Evolutionary conservation across 2,888 invertebrate genomes (phyloP), one percentile per base, ranked within the genome.

Genomic region (Heteropelma amictum): DNA sequence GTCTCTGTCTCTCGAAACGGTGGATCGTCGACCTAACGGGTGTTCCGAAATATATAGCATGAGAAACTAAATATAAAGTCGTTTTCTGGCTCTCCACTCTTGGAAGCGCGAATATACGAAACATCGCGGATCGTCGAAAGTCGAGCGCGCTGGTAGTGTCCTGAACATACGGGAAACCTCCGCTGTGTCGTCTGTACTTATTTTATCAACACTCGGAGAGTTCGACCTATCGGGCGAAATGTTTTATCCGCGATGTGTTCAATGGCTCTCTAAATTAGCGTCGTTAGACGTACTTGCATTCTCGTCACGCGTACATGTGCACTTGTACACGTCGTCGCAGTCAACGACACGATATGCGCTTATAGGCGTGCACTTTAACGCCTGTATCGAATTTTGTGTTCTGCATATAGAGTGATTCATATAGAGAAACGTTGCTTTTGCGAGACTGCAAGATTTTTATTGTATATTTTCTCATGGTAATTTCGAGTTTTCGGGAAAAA

Each of bases 21-120:
- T 75, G 74, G 74, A 75, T 75, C 74, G 74, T 75, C 74, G 74
- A 75, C 74, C 74, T 75, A 75, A 70, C 74, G 74, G 74, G 74
- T 75, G 74, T 65, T 45, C 70, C 70, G 49, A 75, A 75, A 75
- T 75, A 75, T 75, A 75, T 56, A 70, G 61, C 35, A 64, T 45
- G 45, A 65, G 70, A 61, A 65, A 47, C 74, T 75, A 75, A 75
- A 75, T 75, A 75, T 75, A 75, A 75, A 70, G 65, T 70, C 54
- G 67, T 68, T 54, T 71, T 60, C 70, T 56, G 74, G 70, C 70
- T 70, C 64, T 58, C n/a, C 42, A 45, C 10, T 56, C 40, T 23
- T 45, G 8, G 54, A n/a, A 28, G 35, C 33, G 35, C 60, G 33
- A 33, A 40, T 26, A 45, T 19, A 38, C 21, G n/a, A n/a, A 19